A percentile compares a stretch with the other conserved stretches of the same genome.
Evolutionary conservation across 2,888 invertebrate species (phyloP).

Genomic region (Metalampra italica): DNA sequence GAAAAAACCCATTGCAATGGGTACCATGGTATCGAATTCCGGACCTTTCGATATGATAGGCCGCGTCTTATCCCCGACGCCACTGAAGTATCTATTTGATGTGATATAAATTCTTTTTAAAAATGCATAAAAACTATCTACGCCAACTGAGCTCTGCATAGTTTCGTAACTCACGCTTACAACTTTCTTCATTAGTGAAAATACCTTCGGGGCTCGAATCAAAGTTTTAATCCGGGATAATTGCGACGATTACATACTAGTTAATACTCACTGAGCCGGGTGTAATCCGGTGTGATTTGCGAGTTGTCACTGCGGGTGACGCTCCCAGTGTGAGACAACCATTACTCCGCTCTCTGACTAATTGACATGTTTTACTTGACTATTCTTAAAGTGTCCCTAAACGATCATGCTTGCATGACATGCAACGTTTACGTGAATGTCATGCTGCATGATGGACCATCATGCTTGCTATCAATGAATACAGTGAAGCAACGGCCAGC

Average conservation of each 20-base stretch:
- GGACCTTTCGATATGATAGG: too few species aligned
- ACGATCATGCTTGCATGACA: too few species aligned
- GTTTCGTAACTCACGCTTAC: background rate
- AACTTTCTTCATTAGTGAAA: conserved; percentile 26
- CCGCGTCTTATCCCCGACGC: too few species aligned
- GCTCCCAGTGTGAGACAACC: conserved; percentile 4
- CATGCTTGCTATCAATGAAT: too few species aligned
- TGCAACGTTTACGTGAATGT: too few species aligned
- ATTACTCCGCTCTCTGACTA: conserved; percentile 15
- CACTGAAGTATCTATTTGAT: too few species aligned
- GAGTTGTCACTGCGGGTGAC: conserved; percentile 14
- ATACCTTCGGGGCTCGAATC: conserved; percentile 16
- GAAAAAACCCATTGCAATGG: too few species aligned
- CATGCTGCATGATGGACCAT: too few species aligned
- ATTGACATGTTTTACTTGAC: conserved; percentile 7
- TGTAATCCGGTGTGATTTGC: conserved; percentile 17
- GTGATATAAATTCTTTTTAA: too few species aligned
- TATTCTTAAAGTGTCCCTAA: too few species aligned
- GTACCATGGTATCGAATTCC: too few species aligned
- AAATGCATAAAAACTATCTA: background rate
- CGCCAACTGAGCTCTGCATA: background rate
- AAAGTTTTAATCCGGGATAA: conserved; percentile 24
- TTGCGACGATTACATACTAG: conserved; percentile 24
- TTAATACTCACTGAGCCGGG: conserved; percentile 17
- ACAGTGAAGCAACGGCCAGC: too few species aligned